phyloP scores from a whole-genome alignment of 1,140 invertebrate genomes.

The Nasonia giraulti region DNA sequence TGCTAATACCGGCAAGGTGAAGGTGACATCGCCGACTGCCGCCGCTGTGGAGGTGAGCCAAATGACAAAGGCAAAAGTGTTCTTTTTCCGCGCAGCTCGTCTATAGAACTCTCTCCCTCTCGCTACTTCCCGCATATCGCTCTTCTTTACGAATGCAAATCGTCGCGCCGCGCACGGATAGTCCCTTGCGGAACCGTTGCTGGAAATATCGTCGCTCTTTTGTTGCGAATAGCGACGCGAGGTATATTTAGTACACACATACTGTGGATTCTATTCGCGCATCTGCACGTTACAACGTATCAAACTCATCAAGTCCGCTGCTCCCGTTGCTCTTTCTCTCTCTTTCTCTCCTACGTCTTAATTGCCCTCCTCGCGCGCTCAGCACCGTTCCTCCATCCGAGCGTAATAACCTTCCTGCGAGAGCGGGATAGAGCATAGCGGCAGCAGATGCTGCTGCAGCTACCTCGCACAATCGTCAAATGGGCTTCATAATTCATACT shows the following conservation, averaged over 20 bases:
- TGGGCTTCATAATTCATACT: conserved; percentile 21
- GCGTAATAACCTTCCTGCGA: background rate
- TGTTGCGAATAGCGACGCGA: no score
- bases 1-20: background rate
- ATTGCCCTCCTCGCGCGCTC: background rate
- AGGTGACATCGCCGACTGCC: background rate
- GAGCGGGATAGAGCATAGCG: background rate
- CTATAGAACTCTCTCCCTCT: background rate
- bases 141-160: background rate
- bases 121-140: background rate
- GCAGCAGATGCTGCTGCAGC: background rate
- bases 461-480: conserved; percentile 7
- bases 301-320: background rate
- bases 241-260: background rate
- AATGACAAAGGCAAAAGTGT: conserved; percentile 14
- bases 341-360: background rate
- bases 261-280: no score
- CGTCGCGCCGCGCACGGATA: background rate
- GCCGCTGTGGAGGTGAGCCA: background rate
- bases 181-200: background rate
- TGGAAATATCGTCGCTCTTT: background rate
- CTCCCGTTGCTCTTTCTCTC: background rate
- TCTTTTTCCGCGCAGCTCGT: background rate
- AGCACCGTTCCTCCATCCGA: background rate
- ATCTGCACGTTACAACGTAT: background rate